Base-by-base conservation (phyloP, 2,113 vertebrate genomes). In the Mugil cephalus region DNA sequence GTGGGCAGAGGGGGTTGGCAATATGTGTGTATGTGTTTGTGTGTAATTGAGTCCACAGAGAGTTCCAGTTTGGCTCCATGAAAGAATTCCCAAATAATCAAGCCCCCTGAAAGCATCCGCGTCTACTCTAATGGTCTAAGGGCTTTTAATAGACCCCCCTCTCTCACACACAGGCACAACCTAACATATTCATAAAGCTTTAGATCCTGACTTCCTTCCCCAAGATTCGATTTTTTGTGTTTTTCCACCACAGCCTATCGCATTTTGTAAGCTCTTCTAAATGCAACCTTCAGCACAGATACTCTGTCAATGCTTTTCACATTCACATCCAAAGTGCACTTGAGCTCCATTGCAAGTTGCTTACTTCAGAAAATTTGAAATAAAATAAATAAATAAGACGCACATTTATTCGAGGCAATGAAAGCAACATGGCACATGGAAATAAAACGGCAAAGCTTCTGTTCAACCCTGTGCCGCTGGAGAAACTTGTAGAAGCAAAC, bases 11-110 rank as follows among this genome's bases (percentile, higher is more conserved):
- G 59, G 18, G 51, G 35, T 13, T 24, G 30, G 43, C 17, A 30
- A 5, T 68, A 55, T 43, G 52, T 59, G 39, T 45, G 43, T 51
- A 10, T 4, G 11, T 12, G 50, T 42, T 17, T 45, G 51, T 78
- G n/a, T 58, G 7, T 92, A 87, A 90, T 91, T 91, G 61, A 62
- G 51, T 82, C 79, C 48, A 13, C 35, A 54, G 84, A 74, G 85
- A 92, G 4, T 21, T 74, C 36, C 47, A 54, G 55, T 42, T 76
- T 65, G 51, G 36, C 54, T 78, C 50, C 13, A 63, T 58, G 59
- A 51, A 66, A 72, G 17, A 71, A 76, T 63, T 67, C 13, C 47
- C 52, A 40, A 71, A 84, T 71, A 80, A 79, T 53, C n/a, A 66
- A 56, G 15, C 67, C 72, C 52, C 34, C 55, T 34, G 48, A 54